Evolutionary conservation across 2,113 vertebrate genomes (phyloP).

Genomic region (Lagopus leucura): DNA sequence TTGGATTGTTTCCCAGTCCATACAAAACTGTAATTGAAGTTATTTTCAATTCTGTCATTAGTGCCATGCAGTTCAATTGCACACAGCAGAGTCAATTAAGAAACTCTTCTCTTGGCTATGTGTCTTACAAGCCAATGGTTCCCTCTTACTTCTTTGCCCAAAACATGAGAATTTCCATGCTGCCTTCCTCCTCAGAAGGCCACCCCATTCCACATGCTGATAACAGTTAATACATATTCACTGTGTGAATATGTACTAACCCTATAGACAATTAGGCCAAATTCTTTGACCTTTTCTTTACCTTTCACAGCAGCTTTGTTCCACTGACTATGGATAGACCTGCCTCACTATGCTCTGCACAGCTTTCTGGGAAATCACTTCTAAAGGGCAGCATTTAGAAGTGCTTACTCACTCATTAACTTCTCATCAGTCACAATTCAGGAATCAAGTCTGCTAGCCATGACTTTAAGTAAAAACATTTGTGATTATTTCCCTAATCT

Average conservation of each 20-base stretch:
- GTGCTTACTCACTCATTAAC: not conserved
- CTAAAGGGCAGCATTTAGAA: not conserved
- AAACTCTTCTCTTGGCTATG: not conserved
- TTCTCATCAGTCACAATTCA: not conserved
- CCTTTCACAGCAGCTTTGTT: not conserved
- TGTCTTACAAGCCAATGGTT: not conserved
- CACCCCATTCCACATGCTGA: not conserved
- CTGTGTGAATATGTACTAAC: not conserved
- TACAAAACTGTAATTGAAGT: not conserved
- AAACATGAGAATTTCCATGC: conserved; percentile 7
- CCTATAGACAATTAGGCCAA: not conserved
- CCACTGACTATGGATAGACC: not conserved
- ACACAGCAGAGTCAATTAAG: not conserved
- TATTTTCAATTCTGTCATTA: not conserved
- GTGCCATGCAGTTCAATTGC: accelerated
- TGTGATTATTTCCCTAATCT: not conserved
- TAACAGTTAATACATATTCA: not conserved
- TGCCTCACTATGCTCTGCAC: conserved; percentile 1
- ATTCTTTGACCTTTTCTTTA: conserved; percentile 10
- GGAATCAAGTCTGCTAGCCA: not conserved
- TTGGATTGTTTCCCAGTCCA: not conserved
- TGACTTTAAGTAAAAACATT: not conserved
- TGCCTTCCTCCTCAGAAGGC: not conserved
- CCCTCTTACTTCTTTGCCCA: not conserved
- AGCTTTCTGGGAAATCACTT: conserved; percentile 27